These are phyloP conservation scores for Parasteatoda tepidariorum DNA, from an alignment of 1,140 invertebrate species.

Conservation along the genomic window DNA sequence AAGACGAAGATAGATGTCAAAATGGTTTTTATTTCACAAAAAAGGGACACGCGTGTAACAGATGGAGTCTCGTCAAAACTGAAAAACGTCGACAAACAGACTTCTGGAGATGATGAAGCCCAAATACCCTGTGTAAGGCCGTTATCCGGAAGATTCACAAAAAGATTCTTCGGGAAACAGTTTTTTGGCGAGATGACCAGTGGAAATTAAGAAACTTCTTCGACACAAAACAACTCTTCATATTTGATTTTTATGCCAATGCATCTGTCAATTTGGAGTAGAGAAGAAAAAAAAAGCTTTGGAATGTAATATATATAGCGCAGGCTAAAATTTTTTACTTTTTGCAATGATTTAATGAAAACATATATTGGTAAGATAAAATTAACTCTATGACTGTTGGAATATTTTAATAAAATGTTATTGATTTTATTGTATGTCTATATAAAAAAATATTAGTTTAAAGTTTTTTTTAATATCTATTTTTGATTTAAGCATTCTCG, in stretches of 20 bases:
- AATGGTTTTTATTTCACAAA: conserved; percentile 56
- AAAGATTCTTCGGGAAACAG: conserved; percentile 14
- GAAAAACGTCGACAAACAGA: conserved; percentile 46
- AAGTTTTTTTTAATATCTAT: no score
- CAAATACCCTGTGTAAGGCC: conserved; percentile 48
- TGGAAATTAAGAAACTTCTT: background rate
- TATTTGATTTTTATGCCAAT: background rate
- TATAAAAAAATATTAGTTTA: no score
- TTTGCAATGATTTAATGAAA: background rate
- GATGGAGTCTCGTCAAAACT: conserved; percentile 33
- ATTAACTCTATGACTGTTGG: background rate
- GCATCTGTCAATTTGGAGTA: background rate
- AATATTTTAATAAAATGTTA: background rate
- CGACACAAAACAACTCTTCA: background rate
- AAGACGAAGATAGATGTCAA: conserved; percentile 21
- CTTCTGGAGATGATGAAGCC: conserved; percentile 8
- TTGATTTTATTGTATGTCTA: no score
- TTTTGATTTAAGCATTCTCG: no score
- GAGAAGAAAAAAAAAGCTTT: no score
- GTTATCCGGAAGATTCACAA: conserved; percentile 13
- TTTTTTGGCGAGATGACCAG: conserved; percentile 1
- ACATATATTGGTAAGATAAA: background rate
- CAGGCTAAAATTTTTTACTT: background rate
- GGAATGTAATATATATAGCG: no score
- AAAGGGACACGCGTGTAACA: conserved; percentile 50